These are phyloP conservation scores for Eilema griseolum DNA, from an alignment of 2,888 invertebrate species.

Conservation along the genomic window DNA sequence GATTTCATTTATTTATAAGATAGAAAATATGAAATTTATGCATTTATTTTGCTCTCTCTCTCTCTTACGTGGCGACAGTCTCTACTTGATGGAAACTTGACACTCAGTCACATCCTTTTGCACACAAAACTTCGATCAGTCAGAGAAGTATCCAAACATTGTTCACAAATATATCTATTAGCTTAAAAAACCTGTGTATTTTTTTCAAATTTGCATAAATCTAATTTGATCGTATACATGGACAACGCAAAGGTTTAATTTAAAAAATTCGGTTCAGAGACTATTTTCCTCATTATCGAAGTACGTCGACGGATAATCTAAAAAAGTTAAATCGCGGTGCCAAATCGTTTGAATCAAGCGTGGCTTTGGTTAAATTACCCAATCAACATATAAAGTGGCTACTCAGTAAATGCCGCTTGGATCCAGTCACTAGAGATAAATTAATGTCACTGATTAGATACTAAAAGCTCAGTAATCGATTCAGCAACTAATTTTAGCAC, in stretches of 20 bases:
- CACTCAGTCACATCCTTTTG: too few species aligned
- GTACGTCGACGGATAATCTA: slow-evolving; percentile 27
- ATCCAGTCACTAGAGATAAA: slow-evolving; percentile 70
- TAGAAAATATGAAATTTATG: too few species aligned
- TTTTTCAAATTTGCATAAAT: neutral
- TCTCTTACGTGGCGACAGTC: too few species aligned
- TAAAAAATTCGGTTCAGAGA: neutral
- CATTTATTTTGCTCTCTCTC: too few species aligned
- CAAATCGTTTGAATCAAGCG: slow-evolving; percentile 63
- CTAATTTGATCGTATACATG: too few species aligned
- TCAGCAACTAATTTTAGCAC: slow-evolving; percentile 52
- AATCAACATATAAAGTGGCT: slow-evolving; percentile 80
- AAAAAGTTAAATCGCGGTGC: slow-evolving; percentile 59
- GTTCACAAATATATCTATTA: neutral
- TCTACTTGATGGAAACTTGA: too few species aligned
- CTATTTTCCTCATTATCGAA: slow-evolving; percentile 18
- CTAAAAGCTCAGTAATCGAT: slow-evolving; percentile 60
- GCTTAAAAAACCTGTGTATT: neutral
- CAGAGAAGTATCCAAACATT: neutral
- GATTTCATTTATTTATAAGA: neutral
- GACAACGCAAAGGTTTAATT: neutral
- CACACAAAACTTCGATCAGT: too few species aligned
- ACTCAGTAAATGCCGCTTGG: slow-evolving; percentile 68
- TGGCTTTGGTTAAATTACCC: slow-evolving; percentile 73
- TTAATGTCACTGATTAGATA: slow-evolving; percentile 70